These are phyloP conservation scores for Aleiodes testaceus DNA, from an alignment of 2,888 invertebrate genomes.

Conservation along the genomic window DNA sequence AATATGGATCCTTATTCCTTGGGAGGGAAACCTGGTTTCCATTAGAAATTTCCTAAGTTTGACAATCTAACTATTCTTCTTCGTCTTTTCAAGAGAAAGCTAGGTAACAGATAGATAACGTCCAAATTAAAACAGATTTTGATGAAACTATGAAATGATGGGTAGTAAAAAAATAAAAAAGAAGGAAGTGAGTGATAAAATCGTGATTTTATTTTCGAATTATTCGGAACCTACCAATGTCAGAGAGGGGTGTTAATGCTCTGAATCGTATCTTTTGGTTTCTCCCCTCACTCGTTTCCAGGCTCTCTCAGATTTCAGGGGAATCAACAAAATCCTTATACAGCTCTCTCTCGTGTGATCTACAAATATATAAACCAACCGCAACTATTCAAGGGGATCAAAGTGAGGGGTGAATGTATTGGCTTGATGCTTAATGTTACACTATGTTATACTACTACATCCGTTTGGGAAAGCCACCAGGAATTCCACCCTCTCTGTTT, in stretches of 20 bases:
- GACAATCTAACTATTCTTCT: too few relatives aligned
- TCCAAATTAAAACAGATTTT: not conserved
- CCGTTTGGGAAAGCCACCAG: slow-evolving; percentile 13
- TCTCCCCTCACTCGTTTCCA: not conserved
- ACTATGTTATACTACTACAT: slow-evolving; percentile 23
- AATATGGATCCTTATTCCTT: too few relatives aligned
- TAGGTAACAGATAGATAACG: too few relatives aligned
- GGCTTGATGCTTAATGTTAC: slow-evolving; percentile 23
- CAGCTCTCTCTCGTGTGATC: slow-evolving; percentile 14
- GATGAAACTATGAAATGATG: too few relatives aligned
- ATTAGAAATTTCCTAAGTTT: too few relatives aligned
- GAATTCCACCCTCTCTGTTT: slow-evolving; percentile 16
- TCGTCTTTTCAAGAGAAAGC: not conserved
- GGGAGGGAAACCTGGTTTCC: too few relatives aligned
- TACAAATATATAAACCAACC: slow-evolving; percentile 39
- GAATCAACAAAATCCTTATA: slow-evolving; percentile 28
- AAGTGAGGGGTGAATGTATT: slow-evolving; percentile 32
- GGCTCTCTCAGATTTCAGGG: slow-evolving; percentile 26
- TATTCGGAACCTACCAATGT: slow-evolving; percentile 4
- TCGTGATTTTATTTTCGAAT: slow-evolving; percentile 25
- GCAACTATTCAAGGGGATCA: slow-evolving; percentile 39
- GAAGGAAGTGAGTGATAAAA: slow-evolving; percentile 5
- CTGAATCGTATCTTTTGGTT: slow-evolving; percentile 20
- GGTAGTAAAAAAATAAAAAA: not conserved
- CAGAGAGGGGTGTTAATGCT: slow-evolving; percentile 27